These are phyloP conservation scores for Sialis fuliginosa DNA, from an alignment of 2,888 invertebrate genomes.

Conservation along the genomic window DNA sequence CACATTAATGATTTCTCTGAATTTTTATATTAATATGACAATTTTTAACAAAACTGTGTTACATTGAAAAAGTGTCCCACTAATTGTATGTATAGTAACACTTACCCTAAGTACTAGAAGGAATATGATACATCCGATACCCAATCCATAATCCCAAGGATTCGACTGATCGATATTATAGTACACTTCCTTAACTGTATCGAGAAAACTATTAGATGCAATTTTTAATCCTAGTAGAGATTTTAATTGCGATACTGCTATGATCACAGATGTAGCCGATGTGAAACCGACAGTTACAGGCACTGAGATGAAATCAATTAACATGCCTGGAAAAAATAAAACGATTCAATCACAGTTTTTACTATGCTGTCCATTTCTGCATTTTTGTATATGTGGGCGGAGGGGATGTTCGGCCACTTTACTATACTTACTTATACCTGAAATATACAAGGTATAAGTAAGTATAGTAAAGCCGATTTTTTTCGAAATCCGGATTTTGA, in stretches of 20 bases:
- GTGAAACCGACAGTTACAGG: slow-evolving; percentile 83
- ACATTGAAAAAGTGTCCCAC: too few species aligned
- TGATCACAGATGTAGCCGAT: slow-evolving; percentile 80
- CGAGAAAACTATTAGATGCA: slow-evolving; percentile 54
- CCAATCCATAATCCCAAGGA: slow-evolving; percentile 50
- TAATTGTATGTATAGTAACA: too few species aligned
- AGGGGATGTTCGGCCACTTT: too few species aligned
- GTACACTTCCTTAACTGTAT: slow-evolving; percentile 52
- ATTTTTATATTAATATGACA: too few species aligned
- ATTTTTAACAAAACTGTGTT: too few species aligned
- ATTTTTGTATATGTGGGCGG: too few species aligned
- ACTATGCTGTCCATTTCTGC: neutral
- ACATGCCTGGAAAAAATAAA: slow-evolving; percentile 40
- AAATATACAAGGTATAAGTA: too few species aligned
- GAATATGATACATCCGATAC: slow-evolving; percentile 51
- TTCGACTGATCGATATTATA: slow-evolving; percentile 49
- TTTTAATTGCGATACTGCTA: slow-evolving; percentile 71
- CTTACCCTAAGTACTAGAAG: slow-evolving; percentile 61
- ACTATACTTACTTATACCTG: too few species aligned
- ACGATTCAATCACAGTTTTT: slow-evolving; percentile 1
- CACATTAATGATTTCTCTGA: too few species aligned
- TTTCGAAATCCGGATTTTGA: too few species aligned
- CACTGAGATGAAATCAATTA: slow-evolving; percentile 78
- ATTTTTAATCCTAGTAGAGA: slow-evolving; percentile 55
- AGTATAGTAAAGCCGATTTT: too few species aligned